phyloP scores from a whole-genome alignment of 2,797 vertebrate species.

The Danio albolineatus region DNA sequence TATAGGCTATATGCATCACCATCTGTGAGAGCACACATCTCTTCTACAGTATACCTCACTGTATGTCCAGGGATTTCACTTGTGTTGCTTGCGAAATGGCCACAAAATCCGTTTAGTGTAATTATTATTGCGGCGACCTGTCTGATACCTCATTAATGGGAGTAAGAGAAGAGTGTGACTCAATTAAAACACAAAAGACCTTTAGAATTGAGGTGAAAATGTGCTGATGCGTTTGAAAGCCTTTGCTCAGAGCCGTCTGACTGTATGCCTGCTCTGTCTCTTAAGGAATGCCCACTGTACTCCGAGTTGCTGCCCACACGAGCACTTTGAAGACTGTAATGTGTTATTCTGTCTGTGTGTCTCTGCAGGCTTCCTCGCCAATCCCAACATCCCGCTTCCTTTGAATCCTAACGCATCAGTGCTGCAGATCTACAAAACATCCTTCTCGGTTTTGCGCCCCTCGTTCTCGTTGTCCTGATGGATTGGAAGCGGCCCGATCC shows the following conservation, averaged over 20 bases:
- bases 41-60: constrained; percentile 31
- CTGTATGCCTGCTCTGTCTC: neutral
- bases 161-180: constrained; percentile 25
- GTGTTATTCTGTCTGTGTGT: constrained; percentile 50
- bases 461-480: constrained; percentile 67
- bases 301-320: constrained; percentile 34
- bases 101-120: constrained; percentile 41
- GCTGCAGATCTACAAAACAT: constrained; percentile 63
- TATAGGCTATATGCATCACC: constrained; percentile 57
- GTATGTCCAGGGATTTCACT: constrained; percentile 41
- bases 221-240: constrained; percentile 10
- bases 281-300: constrained; percentile 28
- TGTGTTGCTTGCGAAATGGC: constrained; percentile 32
- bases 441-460: constrained; percentile 57
- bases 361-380: constrained; percentile 66
- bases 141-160: constrained; percentile 34
- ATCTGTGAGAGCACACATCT: constrained; percentile 51
- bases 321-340: constrained; percentile 40
- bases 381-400: constrained; percentile 55
- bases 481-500: constrained; percentile 73
- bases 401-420: constrained; percentile 74
- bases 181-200: constrained; percentile 42
- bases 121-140: constrained; percentile 27
- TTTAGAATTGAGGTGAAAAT: constrained; percentile 31
- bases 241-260: constrained; percentile 10